A percentile compares a stretch with the other conserved stretches of the same genome.
phyloP scores from a whole-genome alignment of 2,113 vertebrate species.

The Ceyx margarethae region DNA sequence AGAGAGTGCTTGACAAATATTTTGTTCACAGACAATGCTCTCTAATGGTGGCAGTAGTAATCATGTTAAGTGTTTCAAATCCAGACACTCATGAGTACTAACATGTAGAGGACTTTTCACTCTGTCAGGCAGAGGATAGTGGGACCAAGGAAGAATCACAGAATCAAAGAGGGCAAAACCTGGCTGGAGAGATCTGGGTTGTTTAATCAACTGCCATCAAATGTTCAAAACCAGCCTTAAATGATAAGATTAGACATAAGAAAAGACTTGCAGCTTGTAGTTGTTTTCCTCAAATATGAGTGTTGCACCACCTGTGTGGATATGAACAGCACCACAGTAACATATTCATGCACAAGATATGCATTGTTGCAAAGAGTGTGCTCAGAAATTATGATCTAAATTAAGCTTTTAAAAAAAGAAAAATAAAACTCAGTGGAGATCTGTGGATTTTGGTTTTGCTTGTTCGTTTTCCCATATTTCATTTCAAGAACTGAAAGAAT shows the following conservation, averaged over 20 bases:
- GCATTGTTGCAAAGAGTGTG: not conserved
- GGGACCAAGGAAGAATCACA: not conserved
- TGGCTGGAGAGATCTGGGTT: not conserved
- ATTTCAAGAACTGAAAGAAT: not conserved
- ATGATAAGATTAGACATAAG: not conserved
- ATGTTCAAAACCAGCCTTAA: slow-evolving; percentile 18
- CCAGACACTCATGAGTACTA: not conserved
- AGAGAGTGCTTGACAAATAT: slow-evolving; percentile 15
- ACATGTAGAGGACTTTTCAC: not conserved
- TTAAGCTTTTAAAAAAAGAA: not conserved
- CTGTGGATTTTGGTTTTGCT: not conserved
- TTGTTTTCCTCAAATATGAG: not conserved
- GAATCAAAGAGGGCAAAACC: not conserved
- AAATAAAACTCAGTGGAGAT: not conserved
- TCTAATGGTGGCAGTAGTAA: slow-evolving; percentile 20
- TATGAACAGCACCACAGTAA: not conserved
- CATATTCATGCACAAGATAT: not conserved
- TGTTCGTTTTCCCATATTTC: not conserved
- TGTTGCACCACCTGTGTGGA: not conserved
- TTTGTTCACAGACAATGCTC: slow-evolving; percentile 36
- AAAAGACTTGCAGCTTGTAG: not conserved
- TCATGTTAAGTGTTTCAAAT: slow-evolving; percentile 53
- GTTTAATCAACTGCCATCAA: not conserved
- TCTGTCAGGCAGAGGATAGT: not conserved
- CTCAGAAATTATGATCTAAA: not conserved